Base-by-base conservation (phyloP, 30 jellyfish, hydroid and myxozoan genomes). In the Pelagia noctiluca region DNA sequence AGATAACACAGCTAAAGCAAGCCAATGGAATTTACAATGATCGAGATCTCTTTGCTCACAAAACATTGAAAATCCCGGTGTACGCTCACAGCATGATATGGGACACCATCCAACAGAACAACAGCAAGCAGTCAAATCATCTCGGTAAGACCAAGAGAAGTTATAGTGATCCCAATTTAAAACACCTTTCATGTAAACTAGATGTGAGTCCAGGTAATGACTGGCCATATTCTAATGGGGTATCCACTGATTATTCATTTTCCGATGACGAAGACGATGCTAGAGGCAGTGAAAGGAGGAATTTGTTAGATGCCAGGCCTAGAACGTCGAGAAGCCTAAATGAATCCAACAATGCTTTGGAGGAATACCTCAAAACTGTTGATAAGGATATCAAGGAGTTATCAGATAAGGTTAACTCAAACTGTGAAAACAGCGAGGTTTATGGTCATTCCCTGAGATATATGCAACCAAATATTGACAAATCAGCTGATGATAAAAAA, bases 1-100 rank as follows among this genome's bases (percentile, higher is more conserved):
- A 85, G 95, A 78, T 85, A n/a, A 30, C 89, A 10, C 84, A 85
- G 75, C 42, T 85, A 46, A 85, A 85, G 68, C 95, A 85, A 75
- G 95, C 95, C 3, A 85, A 85, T 66, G 76, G 82, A 5, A 85
- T 85, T 33, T 75, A 85, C 75, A 85, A 65, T 32, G 95, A 85
- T 1, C 95, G 75, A 23, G 95, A 85, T 7, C 38, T 85, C 36
- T 69, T 52, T 50, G 95, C 95, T 0, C 33, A 76, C 31, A 85
- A 76, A 26, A 23, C 49, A 0, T 8, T 85, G 11, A 74, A 75
- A 52, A 75, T 85, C 13, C 95, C 95, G 4, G 95, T 85, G 7
- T 57, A 73, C 65, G 60, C 33, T 30, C 85, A 74, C 35, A 66
- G 95, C 66, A 16, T 75, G 29, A n/a, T 71, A 21, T 85, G 87